phyloP scores from a whole-genome alignment of 2,113 vertebrate genomes.

The Trochalopteron elliotii region DNA sequence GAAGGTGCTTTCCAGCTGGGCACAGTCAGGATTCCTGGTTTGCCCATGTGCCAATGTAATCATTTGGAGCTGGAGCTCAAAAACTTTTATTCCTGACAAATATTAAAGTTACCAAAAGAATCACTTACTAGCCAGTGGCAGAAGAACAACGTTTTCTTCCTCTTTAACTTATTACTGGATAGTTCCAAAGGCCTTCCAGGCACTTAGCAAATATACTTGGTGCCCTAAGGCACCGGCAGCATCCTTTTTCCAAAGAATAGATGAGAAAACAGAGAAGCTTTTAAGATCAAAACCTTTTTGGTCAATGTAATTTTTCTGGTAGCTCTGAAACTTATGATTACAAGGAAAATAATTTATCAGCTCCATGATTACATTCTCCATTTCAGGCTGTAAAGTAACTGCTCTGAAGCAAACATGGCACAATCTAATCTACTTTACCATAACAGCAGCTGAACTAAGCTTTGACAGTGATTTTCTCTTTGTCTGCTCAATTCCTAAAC shows the following conservation, averaged over 20 bases:
- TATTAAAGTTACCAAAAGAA: not conserved
- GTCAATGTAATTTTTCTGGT: not conserved
- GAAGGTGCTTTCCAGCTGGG: not conserved
- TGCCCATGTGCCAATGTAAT: not conserved
- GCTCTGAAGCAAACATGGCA: not conserved
- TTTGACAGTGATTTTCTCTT: constrained; percentile 14
- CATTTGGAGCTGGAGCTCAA: not conserved
- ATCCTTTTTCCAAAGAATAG: not conserved
- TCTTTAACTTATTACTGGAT: not conserved
- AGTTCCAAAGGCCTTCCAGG: not conserved
- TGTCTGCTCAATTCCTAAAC: not conserved
- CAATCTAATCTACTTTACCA: not conserved
- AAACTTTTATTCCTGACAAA: not conserved
- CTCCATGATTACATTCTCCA: not conserved
- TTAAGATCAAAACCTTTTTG: not conserved
- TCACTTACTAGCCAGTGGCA: not conserved
- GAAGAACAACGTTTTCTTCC: not conserved
- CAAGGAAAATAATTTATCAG: not conserved
- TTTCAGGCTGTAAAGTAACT: not conserved
- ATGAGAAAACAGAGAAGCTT: not conserved
- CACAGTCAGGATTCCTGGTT: not conserved
- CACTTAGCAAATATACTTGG: not conserved
- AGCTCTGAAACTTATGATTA: not conserved
- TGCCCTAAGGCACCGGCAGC: fast-evolving
- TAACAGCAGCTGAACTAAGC: not conserved